Percentiles rank a stretch among this genome's conserved stretches.
Evolutionary conservation across 2,888 invertebrate genomes (phyloP).

Genomic region (Euphydryas editha): DNA sequence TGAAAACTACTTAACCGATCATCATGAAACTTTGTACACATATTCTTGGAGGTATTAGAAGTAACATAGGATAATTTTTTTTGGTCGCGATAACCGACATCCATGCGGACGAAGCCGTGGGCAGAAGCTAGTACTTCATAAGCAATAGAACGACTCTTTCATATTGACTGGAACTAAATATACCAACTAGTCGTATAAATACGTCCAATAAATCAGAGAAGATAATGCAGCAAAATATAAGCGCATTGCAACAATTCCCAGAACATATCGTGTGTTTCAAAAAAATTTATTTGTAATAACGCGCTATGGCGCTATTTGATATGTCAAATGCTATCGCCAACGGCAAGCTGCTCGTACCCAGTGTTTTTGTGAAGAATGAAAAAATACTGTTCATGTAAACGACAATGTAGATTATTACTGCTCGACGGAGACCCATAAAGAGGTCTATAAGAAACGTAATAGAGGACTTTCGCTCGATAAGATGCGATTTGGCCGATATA

Average conservation of each 20-base stretch:
- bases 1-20: too few relatives aligned
- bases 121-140: too few relatives aligned
- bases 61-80: too few relatives aligned
- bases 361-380: slow-evolving; percentile 62
- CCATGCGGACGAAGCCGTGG: too few relatives aligned
- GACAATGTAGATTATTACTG: slow-evolving; percentile 75
- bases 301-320: too few relatives aligned
- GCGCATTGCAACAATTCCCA: slow-evolving; percentile 55
- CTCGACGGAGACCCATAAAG: slow-evolving; percentile 68
- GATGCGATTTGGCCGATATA: slow-evolving; percentile 51
- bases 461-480: slow-evolving; percentile 53
- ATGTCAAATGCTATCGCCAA: slow-evolving; percentile 62
- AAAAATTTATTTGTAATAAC: slow-evolving; percentile 61
- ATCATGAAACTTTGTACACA: too few relatives aligned
- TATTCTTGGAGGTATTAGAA: too few relatives aligned
- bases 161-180: slow-evolving; percentile 15
- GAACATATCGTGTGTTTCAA: slow-evolving; percentile 54
- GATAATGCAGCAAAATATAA: slow-evolving; percentile 56
- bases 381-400: slow-evolving; percentile 73
- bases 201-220: slow-evolving; percentile 36
- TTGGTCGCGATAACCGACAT: too few relatives aligned
- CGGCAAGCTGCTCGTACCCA: slow-evolving; percentile 57
- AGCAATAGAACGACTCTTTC: slow-evolving; percentile 16
- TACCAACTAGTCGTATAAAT: slow-evolving; percentile 18
- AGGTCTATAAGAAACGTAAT: slow-evolving; percentile 65